These are phyloP conservation scores for Andricus curvator DNA, from an alignment of 2,888 invertebrate species.

Conservation along the genomic window DNA sequence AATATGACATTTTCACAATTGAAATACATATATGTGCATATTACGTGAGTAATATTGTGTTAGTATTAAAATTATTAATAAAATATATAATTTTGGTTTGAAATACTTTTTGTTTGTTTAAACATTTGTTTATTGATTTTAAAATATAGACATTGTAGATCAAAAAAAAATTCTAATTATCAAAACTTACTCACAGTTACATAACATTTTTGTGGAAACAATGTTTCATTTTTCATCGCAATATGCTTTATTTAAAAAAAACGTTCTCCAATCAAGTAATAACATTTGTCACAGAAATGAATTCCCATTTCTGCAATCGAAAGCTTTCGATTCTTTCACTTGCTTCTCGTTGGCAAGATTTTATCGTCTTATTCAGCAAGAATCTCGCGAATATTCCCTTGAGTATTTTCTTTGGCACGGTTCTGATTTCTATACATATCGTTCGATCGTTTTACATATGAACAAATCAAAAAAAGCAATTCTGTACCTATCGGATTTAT, in stretches of 20 bases:
- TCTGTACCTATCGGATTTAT: neutral
- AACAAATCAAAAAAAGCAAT: neutral
- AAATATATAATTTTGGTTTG: no score
- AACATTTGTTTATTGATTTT: no score
- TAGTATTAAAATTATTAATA: no score
- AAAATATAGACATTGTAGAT: no score
- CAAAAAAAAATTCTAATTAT: no score
- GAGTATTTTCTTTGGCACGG: neutral
- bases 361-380: conserved; percentile 2
- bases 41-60: no score
- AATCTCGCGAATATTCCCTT: neutral
- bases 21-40: no score
- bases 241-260: neutral
- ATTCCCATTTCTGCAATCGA: neutral
- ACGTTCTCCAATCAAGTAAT: neutral
- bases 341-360: neutral
- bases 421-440: neutral
- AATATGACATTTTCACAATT: no score
- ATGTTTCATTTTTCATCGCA: neutral
- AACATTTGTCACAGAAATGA: neutral
- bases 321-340: neutral
- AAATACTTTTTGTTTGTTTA: no score
- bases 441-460: neutral
- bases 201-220: no score
- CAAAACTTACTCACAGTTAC: no score